Conservation (phyloP, 37 sponge, comb jelly and placozoan genomes). For the Lycopodina hypogea region DNA sequence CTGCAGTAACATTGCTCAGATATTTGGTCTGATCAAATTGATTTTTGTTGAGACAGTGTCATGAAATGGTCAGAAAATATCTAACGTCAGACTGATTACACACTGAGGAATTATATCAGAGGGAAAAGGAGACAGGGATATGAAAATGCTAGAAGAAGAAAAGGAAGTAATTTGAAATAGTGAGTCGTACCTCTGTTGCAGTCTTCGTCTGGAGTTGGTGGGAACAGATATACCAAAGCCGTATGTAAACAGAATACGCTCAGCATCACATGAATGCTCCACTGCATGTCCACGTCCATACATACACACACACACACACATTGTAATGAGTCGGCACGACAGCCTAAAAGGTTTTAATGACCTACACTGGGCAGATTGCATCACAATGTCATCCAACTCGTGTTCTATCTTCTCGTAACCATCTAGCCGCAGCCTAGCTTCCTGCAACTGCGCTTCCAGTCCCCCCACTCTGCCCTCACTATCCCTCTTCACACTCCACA, state of each 20-base stretch:
- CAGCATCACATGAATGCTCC: conserved; percentile 57
- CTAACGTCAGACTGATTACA: too few species aligned
- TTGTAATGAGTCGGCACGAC: not conserved
- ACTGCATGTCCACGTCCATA: conserved; percentile 30
- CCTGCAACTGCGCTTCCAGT: conserved; percentile 46
- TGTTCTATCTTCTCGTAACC: conserved; percentile 79
- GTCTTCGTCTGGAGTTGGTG: conserved; percentile 60
- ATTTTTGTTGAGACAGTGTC: too few species aligned
- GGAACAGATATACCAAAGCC: conserved; percentile 83
- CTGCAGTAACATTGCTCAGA: too few species aligned
- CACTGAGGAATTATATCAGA: not conserved
- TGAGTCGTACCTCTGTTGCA: conserved; percentile 87
- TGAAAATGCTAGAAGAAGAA: too few species aligned
- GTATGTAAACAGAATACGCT: conserved; percentile 70
- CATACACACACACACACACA: too few species aligned
- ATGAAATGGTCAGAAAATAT: too few species aligned
- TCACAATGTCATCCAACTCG: conserved; percentile 82
- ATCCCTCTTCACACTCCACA: conserved; percentile 16
- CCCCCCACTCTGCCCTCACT: conserved; percentile 20
- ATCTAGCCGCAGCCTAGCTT: conserved; percentile 40
- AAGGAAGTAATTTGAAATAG: too few species aligned
- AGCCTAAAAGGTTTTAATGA: not conserved
- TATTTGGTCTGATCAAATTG: too few species aligned
- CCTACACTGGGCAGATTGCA: conserved; percentile 86
- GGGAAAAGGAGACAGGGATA: not conserved